phyloP scores from a whole-genome alignment of 2,797 vertebrate genomes.

The Pseudomugil tenellus region DNA sequence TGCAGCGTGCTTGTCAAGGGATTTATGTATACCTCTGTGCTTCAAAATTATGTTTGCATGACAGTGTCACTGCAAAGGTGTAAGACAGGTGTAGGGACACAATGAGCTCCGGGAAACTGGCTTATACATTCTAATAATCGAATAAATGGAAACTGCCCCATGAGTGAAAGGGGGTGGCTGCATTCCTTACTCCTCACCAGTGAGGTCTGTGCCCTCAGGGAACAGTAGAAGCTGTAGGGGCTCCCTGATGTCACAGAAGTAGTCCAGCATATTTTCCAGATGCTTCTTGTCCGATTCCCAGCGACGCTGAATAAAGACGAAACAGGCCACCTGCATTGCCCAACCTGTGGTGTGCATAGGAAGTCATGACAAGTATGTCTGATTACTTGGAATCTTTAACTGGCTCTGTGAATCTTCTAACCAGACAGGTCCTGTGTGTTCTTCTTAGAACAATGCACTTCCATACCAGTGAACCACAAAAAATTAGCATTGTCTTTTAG shows the following conservation, averaged over 20 bases:
- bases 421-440: too few relatives aligned
- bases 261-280: conserved; percentile 93
- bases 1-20: conserved; percentile 27
- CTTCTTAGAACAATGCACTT: too few relatives aligned
- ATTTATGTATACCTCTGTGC: conserved; percentile 52
- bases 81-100: conserved; percentile 33
- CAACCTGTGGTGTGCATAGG: conserved; percentile 85
- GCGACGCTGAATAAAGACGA: conserved; percentile 93
- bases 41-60: conserved; percentile 54
- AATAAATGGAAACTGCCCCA: conserved; percentile 5
- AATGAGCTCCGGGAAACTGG: conserved; percentile 1
- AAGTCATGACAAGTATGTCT: conserved; percentile 10
- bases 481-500: too few relatives aligned
- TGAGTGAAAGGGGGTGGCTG: conserved; percentile 3
- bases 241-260: conserved; percentile 95
- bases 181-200: conserved; percentile 82
- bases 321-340: conserved; percentile 98
- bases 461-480: too few relatives aligned
- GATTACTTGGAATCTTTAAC: conserved; percentile 16
- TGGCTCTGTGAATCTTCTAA: conserved; percentile 1
- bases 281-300: conserved; percentile 94
- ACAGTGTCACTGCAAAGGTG: conserved; percentile 36
- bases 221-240: conserved; percentile 96
- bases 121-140: conserved; percentile 17
- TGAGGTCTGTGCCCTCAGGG: conserved; percentile 98